These are phyloP conservation scores for Ciconia maguari DNA, from an alignment of 2,113 vertebrate genomes.

Conservation along the genomic window DNA sequence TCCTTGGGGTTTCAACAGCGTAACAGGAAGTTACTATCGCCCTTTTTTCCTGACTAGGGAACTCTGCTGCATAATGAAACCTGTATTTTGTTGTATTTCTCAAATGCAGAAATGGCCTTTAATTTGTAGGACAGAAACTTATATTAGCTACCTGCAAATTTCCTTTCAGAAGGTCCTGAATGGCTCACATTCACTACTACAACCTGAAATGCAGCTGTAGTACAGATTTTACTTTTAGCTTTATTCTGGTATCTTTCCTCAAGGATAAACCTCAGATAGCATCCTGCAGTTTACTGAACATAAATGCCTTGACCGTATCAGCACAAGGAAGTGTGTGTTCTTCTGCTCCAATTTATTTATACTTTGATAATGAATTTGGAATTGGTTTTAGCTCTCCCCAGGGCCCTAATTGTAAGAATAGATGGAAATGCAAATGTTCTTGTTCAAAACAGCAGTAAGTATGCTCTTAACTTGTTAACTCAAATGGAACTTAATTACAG, in stretches of 20 bases:
- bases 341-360: not conserved
- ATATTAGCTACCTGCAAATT: not conserved
- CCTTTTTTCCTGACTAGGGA: not conserved
- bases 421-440: slow-evolving; percentile 7
- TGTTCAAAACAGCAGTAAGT: not conserved
- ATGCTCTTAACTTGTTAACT: not conserved
- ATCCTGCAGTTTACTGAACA: not conserved
- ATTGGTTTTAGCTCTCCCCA: not conserved
- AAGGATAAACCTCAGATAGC: not conserved
- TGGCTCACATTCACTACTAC: not conserved
- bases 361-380: not conserved
- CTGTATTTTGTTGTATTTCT: not conserved
- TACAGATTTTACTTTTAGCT: not conserved
- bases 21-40: not conserved
- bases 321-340: not conserved
- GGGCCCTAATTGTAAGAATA: not conserved
- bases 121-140: not conserved
- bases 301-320: not conserved
- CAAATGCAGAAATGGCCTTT: not conserved
- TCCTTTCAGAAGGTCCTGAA: not conserved
- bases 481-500: not conserved
- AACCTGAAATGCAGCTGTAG: not conserved
- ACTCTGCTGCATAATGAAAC: not conserved
- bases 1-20: not conserved
- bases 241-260: not conserved